A percentile compares a stretch with the other conserved stretches of the same genome.
These are phyloP conservation scores for Coregonus sp. DNA, from an alignment of 2,797 vertebrate genomes.

Conservation along the genomic window DNA sequence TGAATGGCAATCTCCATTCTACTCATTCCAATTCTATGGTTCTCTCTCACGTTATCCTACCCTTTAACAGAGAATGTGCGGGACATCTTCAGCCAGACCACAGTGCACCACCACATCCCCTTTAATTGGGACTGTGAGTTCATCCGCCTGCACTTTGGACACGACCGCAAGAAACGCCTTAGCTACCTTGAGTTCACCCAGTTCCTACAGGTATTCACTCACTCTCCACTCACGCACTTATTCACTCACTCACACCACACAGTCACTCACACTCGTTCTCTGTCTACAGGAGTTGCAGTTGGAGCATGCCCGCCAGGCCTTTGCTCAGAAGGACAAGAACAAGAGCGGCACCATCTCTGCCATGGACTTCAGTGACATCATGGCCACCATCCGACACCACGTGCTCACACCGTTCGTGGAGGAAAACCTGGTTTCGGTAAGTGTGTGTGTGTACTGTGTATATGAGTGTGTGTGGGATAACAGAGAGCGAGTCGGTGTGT, in stretches of 20 bases:
- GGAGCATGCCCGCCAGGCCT: constrained; percentile 96
- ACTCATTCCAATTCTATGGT: no score
- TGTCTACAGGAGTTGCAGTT: constrained; percentile 86
- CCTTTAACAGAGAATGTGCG: constrained; percentile 11
- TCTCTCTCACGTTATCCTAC: no score
- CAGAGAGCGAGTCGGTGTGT: no score
- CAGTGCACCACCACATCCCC: constrained; percentile 96
- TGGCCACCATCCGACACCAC: constrained; percentile 95
- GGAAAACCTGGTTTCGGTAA: constrained; percentile 95
- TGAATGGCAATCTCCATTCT: no score
- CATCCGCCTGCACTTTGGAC: constrained; percentile 95
- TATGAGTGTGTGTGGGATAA: no score
- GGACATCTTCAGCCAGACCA: constrained; percentile 97
- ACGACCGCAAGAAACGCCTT: constrained; percentile 91
- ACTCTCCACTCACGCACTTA: no score
- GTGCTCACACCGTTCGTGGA: constrained; percentile 96
- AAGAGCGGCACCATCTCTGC: constrained; percentile 92
- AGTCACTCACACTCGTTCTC: no score
- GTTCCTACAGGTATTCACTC: constrained; percentile 88
- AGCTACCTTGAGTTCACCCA: constrained; percentile 97
- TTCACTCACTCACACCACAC: no score
- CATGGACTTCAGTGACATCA: constrained; percentile 95
- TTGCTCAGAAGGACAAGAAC: constrained; percentile 92
- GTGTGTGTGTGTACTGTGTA: no score
- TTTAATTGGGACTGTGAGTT: constrained; percentile 99